Evolutionary conservation across 2,888 invertebrate species (phyloP), one percentile per base, ranked within the genome.

Genomic region (Drosophila atripex): DNA sequence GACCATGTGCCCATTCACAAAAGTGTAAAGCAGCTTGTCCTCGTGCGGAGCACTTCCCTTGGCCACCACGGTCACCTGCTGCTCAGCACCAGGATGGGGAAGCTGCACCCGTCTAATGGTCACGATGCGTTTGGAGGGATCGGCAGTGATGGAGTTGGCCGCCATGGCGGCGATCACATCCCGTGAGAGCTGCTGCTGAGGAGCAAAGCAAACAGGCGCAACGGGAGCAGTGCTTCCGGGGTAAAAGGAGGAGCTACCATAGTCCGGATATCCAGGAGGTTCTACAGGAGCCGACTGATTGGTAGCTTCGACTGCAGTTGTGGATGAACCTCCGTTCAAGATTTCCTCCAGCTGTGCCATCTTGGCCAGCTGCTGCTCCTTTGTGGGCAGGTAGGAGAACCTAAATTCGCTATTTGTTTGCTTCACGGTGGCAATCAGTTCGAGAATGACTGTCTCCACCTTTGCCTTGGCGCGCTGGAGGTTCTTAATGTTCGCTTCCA

Each of bases 21-120:
- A 92, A 1, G 95, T 95, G 85, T 95, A 96, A 2, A 96, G 92
- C 32, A 96, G 93, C 89, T 95, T 94, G 78, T 95, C 95, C 88
- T 95, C 94, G 68, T 95, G 95, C 1, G 95, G 95, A 0, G 95
- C 94, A 59, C 94, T 94, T 5, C 95, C 95, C 85, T 95, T 95
- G 30, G 95, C 92, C 0, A 95, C 95, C 51, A 96, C 95, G 0
- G 95, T 96, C 1, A 96, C 96, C 23, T 94, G 95, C 9, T 95
- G 95, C 76, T 95, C 94, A 12, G 90, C 88, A 0, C 93, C 93
- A 4, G 84, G 78, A 80, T 94, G 93, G 7, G 94, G 94, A 75
- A 95, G 93, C 90, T 94, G 94, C 1, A 95, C 94, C 51, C 95
- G 92, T 66, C 95, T 93, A 65, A 96, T 96, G 6, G 96, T 96